Conservation (phyloP, 2,797 vertebrate species). For the Brotula barbata region DNA sequence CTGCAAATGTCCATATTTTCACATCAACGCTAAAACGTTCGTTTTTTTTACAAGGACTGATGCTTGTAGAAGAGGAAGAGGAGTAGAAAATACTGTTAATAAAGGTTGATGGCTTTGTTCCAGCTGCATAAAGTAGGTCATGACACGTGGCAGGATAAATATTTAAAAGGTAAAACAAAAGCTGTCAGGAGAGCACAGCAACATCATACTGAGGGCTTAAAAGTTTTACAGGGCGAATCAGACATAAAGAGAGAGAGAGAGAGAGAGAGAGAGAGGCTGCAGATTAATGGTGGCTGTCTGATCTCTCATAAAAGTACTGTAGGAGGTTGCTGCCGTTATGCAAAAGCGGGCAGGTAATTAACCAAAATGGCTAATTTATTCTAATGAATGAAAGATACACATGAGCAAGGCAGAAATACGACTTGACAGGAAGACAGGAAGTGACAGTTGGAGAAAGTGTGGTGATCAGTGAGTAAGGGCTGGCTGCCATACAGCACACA, state of each 20-base stretch:
- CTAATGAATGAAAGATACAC: slow-evolving; percentile 44
- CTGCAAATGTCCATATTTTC: background rate
- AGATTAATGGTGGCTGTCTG: slow-evolving; percentile 50
- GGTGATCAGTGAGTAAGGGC: slow-evolving; percentile 35
- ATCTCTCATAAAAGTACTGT: slow-evolving; percentile 32
- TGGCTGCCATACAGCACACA: slow-evolving; percentile 28
- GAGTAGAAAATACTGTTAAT: background rate
- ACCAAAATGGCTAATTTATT: slow-evolving; percentile 61
- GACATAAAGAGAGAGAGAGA: slow-evolving; percentile 10
- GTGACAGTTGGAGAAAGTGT: slow-evolving; percentile 30
- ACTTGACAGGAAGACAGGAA: slow-evolving; percentile 39
- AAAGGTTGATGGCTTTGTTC: background rate
- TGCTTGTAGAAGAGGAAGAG: background rate
- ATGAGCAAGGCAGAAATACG: slow-evolving; percentile 43
- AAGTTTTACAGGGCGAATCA: slow-evolving; percentile 10
- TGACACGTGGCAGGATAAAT: slow-evolving; percentile 9
- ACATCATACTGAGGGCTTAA: slow-evolving; percentile 4
- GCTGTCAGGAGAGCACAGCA: slow-evolving; percentile 6
- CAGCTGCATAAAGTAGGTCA: slow-evolving; percentile 16
- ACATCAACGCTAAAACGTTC: background rate
- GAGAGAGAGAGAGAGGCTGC: slow-evolving; percentile 7
- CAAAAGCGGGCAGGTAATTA: slow-evolving; percentile 63
- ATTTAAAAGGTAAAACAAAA: slow-evolving; percentile 36
- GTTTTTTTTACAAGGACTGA: background rate
- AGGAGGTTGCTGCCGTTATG: slow-evolving; percentile 44